Evolutionary conservation across 2,888 invertebrate species (phyloP).

Genomic region (Lydus trimaculatus): DNA sequence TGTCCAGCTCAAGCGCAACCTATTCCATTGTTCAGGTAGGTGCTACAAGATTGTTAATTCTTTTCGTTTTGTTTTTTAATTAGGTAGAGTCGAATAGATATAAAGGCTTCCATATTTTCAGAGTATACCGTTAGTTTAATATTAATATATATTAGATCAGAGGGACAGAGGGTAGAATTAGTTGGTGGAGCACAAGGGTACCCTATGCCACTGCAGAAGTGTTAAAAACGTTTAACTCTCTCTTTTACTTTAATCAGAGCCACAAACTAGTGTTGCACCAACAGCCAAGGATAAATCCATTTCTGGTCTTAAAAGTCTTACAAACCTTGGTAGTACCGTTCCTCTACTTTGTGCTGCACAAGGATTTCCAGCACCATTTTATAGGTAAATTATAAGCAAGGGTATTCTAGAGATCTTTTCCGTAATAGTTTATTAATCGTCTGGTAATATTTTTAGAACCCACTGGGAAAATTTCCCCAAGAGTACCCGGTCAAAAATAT

Average conservation of each 20-base stretch:
- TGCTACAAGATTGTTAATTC: slow-evolving; percentile 26
- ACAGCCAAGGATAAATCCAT: slow-evolving; percentile 61
- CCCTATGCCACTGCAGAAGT: slow-evolving; percentile 72
- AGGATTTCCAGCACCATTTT: slow-evolving; percentile 66
- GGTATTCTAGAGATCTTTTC: slow-evolving; percentile 59
- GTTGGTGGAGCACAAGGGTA: slow-evolving; percentile 68
- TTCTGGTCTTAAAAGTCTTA: slow-evolving; percentile 58
- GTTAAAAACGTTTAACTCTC: slow-evolving; percentile 39
- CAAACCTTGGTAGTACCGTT: slow-evolving; percentile 47
- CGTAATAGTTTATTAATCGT: not conserved
- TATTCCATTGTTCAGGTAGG: slow-evolving; percentile 76
- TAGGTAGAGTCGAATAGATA: slow-evolving; percentile 65
- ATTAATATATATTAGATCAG: slow-evolving; percentile 60
- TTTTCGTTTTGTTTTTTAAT: slow-evolving; percentile 53
- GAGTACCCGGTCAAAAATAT: slow-evolving; percentile 64
- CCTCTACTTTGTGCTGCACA: slow-evolving; percentile 62
- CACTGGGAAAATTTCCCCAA: slow-evolving; percentile 69
- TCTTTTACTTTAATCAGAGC: slow-evolving; percentile 54
- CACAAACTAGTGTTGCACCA: slow-evolving; percentile 60
- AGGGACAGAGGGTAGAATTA: slow-evolving; percentile 58
- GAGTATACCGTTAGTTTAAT: slow-evolving; percentile 62
- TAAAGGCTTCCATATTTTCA: slow-evolving; percentile 63
- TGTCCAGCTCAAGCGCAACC: slow-evolving; percentile 75
- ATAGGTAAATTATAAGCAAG: slow-evolving; percentile 61
- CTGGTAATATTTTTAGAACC: slow-evolving; percentile 60